A percentile compares a stretch with the other conserved stretches of the same genome.
These are phyloP conservation scores for Nothobranchius furzeri DNA, from an alignment of 2,113 vertebrate genomes.

Conservation along the genomic window DNA sequence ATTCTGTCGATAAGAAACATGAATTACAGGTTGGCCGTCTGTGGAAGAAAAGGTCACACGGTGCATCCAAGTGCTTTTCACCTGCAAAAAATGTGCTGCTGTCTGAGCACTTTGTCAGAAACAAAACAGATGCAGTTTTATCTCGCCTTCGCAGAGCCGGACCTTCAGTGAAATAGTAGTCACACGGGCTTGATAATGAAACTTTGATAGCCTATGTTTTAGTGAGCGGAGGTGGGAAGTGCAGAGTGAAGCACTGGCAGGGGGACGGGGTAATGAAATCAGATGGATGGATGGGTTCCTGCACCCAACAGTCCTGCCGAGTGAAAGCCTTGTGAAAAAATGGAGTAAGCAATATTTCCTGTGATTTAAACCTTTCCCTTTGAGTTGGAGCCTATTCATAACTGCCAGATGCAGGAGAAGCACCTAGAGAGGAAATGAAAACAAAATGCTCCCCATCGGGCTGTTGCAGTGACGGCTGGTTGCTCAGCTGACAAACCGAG, in stretches of 20 bases:
- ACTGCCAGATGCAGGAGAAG: neutral
- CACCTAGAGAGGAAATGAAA: slow-evolving; percentile 37
- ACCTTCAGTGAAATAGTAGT: slow-evolving; percentile 28
- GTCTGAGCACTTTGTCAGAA: neutral
- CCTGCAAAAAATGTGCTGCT: neutral
- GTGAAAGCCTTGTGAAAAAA: slow-evolving; percentile 48
- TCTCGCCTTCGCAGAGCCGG: slow-evolving; percentile 18
- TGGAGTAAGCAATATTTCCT: slow-evolving; percentile 24
- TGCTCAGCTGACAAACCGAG: slow-evolving; percentile 20
- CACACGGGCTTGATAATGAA: slow-evolving; percentile 34
- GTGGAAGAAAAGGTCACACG: slow-evolving; percentile 6
- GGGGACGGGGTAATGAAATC: slow-evolving; percentile 58
- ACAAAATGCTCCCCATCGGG: slow-evolving; percentile 37
- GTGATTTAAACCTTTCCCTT: slow-evolving; percentile 52
- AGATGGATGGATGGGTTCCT: slow-evolving; percentile 42
- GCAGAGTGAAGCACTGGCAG: slow-evolving; percentile 40
- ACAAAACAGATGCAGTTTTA: slow-evolving; percentile 5
- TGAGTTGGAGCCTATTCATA: slow-evolving; percentile 13
- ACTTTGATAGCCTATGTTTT: slow-evolving; percentile 45
- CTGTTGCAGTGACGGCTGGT: slow-evolving; percentile 14
- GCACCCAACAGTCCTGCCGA: slow-evolving; percentile 38
- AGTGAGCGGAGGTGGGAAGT: slow-evolving; percentile 23
- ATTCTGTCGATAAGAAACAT: neutral
- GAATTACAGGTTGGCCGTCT: neutral
- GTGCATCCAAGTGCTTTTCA: neutral